Evolutionary conservation across 2,113 vertebrate genomes (phyloP).

Genomic region (Myrmecobius fasciatus): DNA sequence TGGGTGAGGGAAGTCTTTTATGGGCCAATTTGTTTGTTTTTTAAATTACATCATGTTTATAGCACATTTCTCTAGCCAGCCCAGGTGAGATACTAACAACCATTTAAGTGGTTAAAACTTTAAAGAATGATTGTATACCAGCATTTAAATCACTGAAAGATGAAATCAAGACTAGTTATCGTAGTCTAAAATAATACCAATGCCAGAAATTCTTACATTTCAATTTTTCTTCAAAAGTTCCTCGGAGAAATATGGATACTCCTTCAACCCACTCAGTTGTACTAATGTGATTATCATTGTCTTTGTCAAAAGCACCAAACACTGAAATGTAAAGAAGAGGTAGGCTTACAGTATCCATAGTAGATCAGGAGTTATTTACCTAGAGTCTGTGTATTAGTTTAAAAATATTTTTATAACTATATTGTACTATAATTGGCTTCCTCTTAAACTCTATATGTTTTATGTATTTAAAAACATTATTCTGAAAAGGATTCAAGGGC

Average conservation of each 20-base stretch:
- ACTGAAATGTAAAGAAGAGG: constrained; percentile 81
- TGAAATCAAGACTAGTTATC: not conserved
- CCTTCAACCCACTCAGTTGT: constrained; percentile 93
- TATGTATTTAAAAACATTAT: not conserved
- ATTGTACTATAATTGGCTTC: not conserved
- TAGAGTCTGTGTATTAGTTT: not conserved
- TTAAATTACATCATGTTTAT: not conserved
- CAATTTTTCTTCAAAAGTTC: constrained; percentile 93
- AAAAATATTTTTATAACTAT: not conserved
- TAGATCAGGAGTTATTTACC: not conserved
- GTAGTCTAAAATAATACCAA: not conserved
- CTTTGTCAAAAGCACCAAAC: constrained; percentile 92
- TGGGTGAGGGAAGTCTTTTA: not conserved
- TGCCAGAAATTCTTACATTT: constrained; percentile 86
- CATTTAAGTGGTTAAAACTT: not conserved
- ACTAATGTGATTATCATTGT: constrained; percentile 85
- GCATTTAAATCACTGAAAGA: not conserved
- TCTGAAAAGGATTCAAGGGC: not conserved
- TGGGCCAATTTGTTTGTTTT: not conserved
- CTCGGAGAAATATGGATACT: constrained; percentile 91
- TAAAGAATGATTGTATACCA: not conserved
- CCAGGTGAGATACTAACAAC: not conserved
- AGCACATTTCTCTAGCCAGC: not conserved
- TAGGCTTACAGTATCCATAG: not conserved
- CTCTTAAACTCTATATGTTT: not conserved